Evolutionary conservation across 2,797 vertebrate genomes (phyloP).

Genomic region (Trematomus bernacchii): DNA sequence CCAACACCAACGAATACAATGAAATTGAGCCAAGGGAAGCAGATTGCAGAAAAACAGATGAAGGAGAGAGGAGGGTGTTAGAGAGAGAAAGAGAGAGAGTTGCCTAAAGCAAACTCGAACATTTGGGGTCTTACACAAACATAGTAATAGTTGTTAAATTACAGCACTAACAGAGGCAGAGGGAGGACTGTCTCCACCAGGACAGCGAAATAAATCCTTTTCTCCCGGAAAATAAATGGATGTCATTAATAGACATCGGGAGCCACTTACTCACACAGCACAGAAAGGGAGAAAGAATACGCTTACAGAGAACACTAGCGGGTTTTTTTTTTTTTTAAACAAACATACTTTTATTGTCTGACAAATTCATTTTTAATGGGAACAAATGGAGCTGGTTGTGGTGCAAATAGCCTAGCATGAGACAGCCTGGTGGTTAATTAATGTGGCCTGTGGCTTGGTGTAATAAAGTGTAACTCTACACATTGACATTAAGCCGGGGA

Average conservation of each 20-base stretch:
- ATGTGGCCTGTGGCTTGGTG: conserved; percentile 56
- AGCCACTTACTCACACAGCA: conserved; percentile 56
- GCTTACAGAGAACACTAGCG: conserved; percentile 30
- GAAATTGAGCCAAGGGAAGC: conserved; percentile 62
- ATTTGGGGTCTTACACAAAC: conserved; percentile 77
- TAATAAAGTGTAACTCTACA: conserved; percentile 43
- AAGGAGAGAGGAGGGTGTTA: conserved; percentile 43
- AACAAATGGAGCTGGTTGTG: conserved; percentile 65
- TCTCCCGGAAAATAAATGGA: conserved; percentile 74
- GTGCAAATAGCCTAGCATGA: conserved; percentile 48
- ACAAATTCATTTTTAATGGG: conserved; percentile 74
- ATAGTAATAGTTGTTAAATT: conserved; percentile 78
- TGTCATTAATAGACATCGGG: conserved; percentile 72
- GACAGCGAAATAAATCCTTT: conserved; percentile 69
- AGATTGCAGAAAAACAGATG: conserved; percentile 52
- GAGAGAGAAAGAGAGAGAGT: conserved; percentile 21
- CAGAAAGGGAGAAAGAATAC: conserved; percentile 32
- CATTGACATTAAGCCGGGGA: conserved; percentile 36
- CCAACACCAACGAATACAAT: conserved; percentile 62
- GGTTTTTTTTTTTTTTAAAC: conserved; percentile 48
- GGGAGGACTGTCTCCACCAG: conserved; percentile 60
- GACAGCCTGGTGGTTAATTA: conserved; percentile 66
- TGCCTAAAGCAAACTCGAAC: conserved; percentile 64
- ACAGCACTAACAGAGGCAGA: conserved; percentile 58
- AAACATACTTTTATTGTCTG: conserved; percentile 70